Conservation (phyloP, 2,888 invertebrate species). For the Trisateles emortualis region DNA sequence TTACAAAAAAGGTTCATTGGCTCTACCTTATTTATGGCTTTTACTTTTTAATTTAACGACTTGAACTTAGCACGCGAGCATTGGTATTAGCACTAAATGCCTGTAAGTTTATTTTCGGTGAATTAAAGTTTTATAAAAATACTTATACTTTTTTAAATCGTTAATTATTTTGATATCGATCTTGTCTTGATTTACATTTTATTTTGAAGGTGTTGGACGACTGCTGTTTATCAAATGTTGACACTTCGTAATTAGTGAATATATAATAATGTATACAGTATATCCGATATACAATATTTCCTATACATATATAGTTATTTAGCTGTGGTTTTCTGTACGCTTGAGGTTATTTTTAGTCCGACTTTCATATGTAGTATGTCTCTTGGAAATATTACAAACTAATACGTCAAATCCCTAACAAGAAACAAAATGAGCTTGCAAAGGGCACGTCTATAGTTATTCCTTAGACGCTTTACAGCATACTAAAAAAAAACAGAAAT, state of each 20-base stretch:
- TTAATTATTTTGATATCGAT: conserved; percentile 48
- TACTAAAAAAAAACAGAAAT: too few relatives aligned
- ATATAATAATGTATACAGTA: too few relatives aligned
- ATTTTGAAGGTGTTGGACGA: background rate
- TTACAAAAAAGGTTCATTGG: conserved; percentile 64
- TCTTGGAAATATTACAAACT: too few relatives aligned
- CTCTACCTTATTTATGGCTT: conserved; percentile 65
- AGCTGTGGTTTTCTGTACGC: too few relatives aligned
- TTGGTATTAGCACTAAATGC: conserved; percentile 52
- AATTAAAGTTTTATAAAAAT: conserved; percentile 33
- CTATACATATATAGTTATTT: too few relatives aligned
- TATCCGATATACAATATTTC: too few relatives aligned
- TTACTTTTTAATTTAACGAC: conserved; percentile 70
- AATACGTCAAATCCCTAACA: too few relatives aligned
- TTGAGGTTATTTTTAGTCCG: too few relatives aligned
- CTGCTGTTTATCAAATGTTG: background rate
- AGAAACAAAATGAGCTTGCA: too few relatives aligned
- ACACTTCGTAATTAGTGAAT: background rate
- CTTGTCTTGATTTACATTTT: conserved; percentile 9
- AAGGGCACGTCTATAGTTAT: too few relatives aligned
- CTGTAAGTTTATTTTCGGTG: conserved; percentile 31
- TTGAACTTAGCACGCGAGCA: conserved; percentile 60
- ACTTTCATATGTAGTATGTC: too few relatives aligned
- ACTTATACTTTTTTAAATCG: conserved; percentile 28
- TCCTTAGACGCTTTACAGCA: too few relatives aligned